A percentile compares a stretch with the other conserved stretches of the same genome.
These are phyloP conservation scores for Pristionchus entomophagus DNA, from an alignment of 2,888 invertebrate species.

Conservation along the genomic window DNA sequence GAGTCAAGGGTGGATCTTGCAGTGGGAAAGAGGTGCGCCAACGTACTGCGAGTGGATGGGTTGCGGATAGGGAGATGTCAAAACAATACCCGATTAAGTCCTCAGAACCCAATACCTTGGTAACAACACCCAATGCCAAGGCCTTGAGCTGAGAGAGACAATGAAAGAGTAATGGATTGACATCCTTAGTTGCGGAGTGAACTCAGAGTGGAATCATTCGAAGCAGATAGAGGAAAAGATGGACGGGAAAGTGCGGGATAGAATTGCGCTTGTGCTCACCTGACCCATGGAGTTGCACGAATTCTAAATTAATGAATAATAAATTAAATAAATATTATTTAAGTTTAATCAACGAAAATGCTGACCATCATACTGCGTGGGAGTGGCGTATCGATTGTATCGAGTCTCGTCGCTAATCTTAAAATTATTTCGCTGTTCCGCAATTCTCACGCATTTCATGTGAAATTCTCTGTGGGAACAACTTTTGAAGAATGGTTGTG, in stretches of 20 bases:
- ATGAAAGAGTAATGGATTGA: too few relatives aligned
- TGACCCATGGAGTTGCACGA: slow-evolving; percentile 22
- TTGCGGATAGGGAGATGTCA: too few relatives aligned
- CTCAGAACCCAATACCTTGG: too few relatives aligned
- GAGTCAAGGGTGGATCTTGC: background rate
- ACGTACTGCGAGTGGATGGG: too few relatives aligned
- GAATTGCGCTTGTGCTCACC: slow-evolving; percentile 4
- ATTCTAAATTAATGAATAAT: background rate
- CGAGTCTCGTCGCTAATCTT: slow-evolving; percentile 64
- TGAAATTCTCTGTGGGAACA: background rate
- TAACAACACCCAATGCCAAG: too few relatives aligned
- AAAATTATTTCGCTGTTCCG: slow-evolving; percentile 54
- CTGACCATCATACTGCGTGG: slow-evolving; percentile 72
- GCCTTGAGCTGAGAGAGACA: too few relatives aligned
- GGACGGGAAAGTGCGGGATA: background rate
- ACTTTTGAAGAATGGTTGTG: too few relatives aligned
- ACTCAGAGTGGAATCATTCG: slow-evolving; percentile 11
- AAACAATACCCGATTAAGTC: too few relatives aligned
- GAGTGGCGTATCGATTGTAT: slow-evolving; percentile 74
- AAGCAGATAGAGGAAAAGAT: background rate
- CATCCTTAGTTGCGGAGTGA: too few relatives aligned
- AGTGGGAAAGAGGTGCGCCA: background rate
- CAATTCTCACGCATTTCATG: background rate
- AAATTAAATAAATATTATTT: background rate
- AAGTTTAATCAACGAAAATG: background rate